Conservation (phyloP, 2,888 invertebrate species). For the Leistus spinibarbis region DNA sequence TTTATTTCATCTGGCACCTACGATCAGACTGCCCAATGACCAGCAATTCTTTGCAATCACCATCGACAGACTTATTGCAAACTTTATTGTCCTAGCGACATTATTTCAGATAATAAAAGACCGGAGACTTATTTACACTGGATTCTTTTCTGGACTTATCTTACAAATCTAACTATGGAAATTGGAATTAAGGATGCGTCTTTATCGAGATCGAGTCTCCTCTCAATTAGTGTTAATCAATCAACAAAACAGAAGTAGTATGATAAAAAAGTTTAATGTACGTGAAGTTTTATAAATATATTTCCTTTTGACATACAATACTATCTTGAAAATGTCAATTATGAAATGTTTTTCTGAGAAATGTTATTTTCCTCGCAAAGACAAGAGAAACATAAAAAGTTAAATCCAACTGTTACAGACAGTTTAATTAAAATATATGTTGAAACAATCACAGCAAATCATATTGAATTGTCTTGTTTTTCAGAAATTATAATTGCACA, state of each 20-base stretch:
- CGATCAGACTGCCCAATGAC: conserved; percentile 29
- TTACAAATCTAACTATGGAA: no score
- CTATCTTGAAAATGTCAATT: conserved; percentile 15
- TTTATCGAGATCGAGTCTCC: no score
- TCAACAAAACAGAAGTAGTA: no score
- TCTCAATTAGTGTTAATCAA: no score
- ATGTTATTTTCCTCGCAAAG: conserved; percentile 7
- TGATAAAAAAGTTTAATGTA: no score
- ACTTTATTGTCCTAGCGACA: not conserved
- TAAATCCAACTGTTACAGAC: conserved; percentile 12
- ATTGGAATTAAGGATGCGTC: no score
- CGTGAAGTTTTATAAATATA: no score
- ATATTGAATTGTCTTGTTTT: no score
- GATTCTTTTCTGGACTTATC: not conserved
- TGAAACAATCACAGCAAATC: no score
- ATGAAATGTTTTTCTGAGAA: conserved; percentile 2
- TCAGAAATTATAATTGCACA: no score
- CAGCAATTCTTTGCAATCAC: not conserved
- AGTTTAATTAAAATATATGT: conserved; percentile 24
- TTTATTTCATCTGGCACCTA: conserved; percentile 21
- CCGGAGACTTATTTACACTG: not conserved
- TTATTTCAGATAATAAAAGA: not conserved
- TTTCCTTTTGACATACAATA: not conserved
- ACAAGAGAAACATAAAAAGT: conserved; percentile 6
- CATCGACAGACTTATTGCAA: not conserved